These are phyloP conservation scores for Forbesichthys agassizii DNA, from an alignment of 2,113 vertebrate species.

Conservation along the genomic window DNA sequence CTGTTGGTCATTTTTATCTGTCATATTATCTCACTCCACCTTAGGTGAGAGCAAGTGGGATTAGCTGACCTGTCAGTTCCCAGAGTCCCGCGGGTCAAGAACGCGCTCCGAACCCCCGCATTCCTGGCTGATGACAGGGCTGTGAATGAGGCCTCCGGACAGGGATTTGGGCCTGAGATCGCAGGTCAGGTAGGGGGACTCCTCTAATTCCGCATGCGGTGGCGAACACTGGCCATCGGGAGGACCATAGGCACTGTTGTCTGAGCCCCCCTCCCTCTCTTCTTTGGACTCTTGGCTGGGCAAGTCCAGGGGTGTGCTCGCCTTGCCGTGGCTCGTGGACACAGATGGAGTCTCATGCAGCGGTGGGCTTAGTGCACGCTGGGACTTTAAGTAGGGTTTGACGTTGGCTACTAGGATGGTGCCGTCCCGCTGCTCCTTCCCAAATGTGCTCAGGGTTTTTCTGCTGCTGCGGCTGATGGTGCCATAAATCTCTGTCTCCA, in stretches of 20 bases:
- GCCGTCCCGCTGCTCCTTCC: slow-evolving; percentile 97
- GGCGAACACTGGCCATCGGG: slow-evolving; percentile 89
- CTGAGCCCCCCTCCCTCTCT: slow-evolving; percentile 85
- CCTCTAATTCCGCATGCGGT: slow-evolving; percentile 85
- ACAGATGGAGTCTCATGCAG: slow-evolving; percentile 92
- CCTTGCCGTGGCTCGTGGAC: slow-evolving; percentile 91
- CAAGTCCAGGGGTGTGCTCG: slow-evolving; percentile 85
- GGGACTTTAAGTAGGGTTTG: slow-evolving; percentile 98
- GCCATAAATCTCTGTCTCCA: slow-evolving; percentile 97
- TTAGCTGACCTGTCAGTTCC: slow-evolving; percentile 75
- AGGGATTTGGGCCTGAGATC: slow-evolving; percentile 83
- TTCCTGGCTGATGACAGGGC: slow-evolving; percentile 76
- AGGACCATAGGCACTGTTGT: slow-evolving; percentile 84
- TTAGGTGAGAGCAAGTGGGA: slow-evolving; percentile 40
- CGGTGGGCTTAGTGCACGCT: slow-evolving; percentile 94
- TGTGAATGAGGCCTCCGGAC: slow-evolving; percentile 81
- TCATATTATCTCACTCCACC: slow-evolving; percentile 49
- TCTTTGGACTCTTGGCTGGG: slow-evolving; percentile 86
- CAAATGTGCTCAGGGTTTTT: slow-evolving; percentile 99
- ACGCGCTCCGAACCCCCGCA: slow-evolving; percentile 81
- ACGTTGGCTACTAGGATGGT: slow-evolving; percentile 98
- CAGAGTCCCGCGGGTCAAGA: slow-evolving; percentile 89
- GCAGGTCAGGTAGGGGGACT: slow-evolving; percentile 77
- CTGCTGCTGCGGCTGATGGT: slow-evolving; percentile 94
- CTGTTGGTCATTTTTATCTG: slow-evolving; percentile 50